These are phyloP conservation scores for Drosophila anomalata DNA, from an alignment of 2,888 invertebrate genomes.

Conservation along the genomic window DNA sequence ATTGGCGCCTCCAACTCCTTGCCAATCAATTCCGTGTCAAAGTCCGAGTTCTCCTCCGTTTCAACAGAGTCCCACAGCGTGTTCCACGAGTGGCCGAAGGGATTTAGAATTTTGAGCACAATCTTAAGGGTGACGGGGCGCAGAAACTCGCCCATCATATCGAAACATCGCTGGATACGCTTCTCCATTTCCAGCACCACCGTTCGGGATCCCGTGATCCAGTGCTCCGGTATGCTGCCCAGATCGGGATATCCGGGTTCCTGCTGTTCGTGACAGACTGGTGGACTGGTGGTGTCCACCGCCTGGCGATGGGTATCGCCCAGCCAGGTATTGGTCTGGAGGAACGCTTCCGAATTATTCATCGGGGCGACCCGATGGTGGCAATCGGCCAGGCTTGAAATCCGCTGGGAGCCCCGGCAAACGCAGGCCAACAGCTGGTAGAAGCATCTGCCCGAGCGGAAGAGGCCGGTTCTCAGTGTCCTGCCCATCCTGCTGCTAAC, in stretches of 20 bases:
- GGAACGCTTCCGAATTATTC: conserved; percentile 4
- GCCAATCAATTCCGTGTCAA: neutral
- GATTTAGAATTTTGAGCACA: conserved; percentile 18
- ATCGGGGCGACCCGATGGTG: neutral
- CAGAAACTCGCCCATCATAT: neutral
- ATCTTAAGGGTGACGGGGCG: conserved; percentile 6
- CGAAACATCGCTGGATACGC: neutral
- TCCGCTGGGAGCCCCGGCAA: conserved; percentile 15
- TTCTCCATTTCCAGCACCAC: conserved; percentile 7
- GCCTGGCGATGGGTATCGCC: too few relatives aligned
- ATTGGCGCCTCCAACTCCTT: neutral
- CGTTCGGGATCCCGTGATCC: neutral
- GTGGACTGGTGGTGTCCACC: neutral
- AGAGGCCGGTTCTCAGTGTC: conserved; percentile 5
- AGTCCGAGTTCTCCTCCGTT: conserved; percentile 1
- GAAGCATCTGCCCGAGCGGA: conserved; percentile 13
- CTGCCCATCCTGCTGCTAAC: conserved; percentile 8
- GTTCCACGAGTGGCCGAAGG: conserved; percentile 26
- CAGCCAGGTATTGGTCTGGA: neutral
- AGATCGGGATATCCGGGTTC: neutral
- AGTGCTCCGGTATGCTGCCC: neutral
- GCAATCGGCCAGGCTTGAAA: neutral
- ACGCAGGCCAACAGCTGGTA: conserved; percentile 17
- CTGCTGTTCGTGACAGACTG: neutral
- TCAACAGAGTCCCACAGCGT: conserved; percentile 5